Evolutionary conservation across 2,797 vertebrate genomes (phyloP), one percentile per base, ranked within the genome.

Genomic region (Eospalax fontanierii): DNA sequence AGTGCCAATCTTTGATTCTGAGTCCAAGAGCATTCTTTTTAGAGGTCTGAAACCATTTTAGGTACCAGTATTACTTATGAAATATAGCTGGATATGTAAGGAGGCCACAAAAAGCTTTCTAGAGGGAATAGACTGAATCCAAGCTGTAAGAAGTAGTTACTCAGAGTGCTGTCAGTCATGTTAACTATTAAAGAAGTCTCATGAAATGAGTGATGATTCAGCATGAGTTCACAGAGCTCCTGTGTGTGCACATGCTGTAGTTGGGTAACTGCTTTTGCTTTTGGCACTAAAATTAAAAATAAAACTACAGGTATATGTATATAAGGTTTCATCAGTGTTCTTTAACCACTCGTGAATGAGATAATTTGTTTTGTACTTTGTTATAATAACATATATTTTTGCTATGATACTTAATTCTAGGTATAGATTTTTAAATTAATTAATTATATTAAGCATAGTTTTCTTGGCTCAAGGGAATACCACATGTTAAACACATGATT

Each of bases 401-500:
- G 2, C 33, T 65, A 57, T 74, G 30, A 80, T 66, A 38, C 12
- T 0, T n/a, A n/a, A 82, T 68, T n/a, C 2, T 50, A 74, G 7
- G 4, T 40, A 35, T 59, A 16, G 6, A 16, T 50, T 94, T 90
- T 91, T 61, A 71, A 90, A 81, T 79, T 73, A 90, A 81, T 79
- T 73, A 70, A 63, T 6, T 22, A 50, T 14, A 16, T 70, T 66
- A 84, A 80, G 14, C 12, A 70, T 57, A 78, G n/a, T 73, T 63
- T 87, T 73, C 30, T 33, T 84, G 18, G 33, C 4, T 85, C 11
- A 68, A 66, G 90, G 10, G 19, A 82, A 81, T 70, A 93, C 4
- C 22, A 54, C 6, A 33, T 33, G 11, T 40, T 87, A 84, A 90
- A 54, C 30, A 46, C 4, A 54, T 50, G 35, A 14, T 80, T 71